phyloP scores from a whole-genome alignment of 2,797 vertebrate species.

The Phaenicophaeus curvirostris region DNA sequence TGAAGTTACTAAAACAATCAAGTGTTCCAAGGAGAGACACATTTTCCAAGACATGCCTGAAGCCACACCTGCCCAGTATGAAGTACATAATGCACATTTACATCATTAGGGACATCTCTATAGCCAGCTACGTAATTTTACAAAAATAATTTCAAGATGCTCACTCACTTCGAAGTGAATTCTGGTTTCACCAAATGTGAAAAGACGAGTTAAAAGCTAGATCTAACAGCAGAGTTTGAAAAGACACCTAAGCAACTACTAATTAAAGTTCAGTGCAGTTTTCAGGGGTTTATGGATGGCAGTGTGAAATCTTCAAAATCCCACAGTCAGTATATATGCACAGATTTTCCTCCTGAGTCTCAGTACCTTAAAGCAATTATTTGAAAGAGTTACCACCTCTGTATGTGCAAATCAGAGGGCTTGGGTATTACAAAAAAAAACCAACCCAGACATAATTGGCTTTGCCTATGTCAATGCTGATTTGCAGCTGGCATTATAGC shows the following conservation, averaged over 20 bases:
- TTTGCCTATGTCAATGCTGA: not conserved
- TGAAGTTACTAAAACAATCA: not conserved
- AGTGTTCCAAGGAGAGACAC: not conserved
- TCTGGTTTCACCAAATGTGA: not conserved
- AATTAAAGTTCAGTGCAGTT: conserved; percentile 15
- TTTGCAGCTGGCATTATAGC: conserved; percentile 3
- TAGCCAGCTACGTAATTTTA: not conserved
- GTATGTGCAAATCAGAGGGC: not conserved
- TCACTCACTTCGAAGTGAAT: not conserved
- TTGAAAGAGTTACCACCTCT: not conserved
- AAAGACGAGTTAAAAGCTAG: not conserved
- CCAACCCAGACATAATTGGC: not conserved
- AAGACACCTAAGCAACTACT: not conserved
- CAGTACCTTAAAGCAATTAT: not conserved
- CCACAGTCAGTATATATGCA: not conserved
- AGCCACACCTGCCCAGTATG: conserved; percentile 15
- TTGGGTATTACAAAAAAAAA: not conserved
- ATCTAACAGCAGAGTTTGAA: not conserved
- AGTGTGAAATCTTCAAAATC: not conserved
- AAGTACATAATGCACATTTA: not conserved
- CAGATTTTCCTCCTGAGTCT: not conserved
- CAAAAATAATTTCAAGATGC: conserved; percentile 42
- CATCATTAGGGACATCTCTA: not conserved
- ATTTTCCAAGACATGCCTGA: not conserved
- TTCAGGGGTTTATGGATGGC: conserved; percentile 1